These are phyloP conservation scores for Alligator mississippiensis DNA, from an alignment of 2,113 vertebrate species.

Conservation along the genomic window DNA sequence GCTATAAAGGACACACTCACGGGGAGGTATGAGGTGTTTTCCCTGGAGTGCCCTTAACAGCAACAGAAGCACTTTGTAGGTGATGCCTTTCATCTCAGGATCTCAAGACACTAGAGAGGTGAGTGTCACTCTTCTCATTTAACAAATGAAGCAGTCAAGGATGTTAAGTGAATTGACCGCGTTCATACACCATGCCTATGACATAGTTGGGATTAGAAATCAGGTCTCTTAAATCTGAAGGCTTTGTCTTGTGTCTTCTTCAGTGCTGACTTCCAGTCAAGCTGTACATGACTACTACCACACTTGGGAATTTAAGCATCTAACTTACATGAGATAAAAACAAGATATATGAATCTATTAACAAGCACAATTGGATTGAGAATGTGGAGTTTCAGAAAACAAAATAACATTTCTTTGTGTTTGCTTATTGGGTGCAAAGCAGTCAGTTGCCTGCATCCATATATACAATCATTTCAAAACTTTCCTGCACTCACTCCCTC, in stretches of 20 bases:
- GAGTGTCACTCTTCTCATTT: fast-evolving
- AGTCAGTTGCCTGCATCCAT: background rate
- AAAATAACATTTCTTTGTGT: background rate
- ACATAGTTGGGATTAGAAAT: background rate
- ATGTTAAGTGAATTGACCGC: background rate
- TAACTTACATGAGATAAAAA: background rate
- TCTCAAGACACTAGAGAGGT: background rate
- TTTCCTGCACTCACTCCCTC: background rate
- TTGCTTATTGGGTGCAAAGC: background rate
- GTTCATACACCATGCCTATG: background rate
- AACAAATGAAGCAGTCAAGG: background rate
- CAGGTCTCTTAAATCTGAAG: background rate
- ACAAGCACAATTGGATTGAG: background rate
- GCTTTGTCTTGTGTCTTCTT: background rate
- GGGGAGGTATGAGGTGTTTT: background rate
- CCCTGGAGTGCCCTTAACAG: background rate
- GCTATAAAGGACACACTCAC: background rate
- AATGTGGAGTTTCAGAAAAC: background rate
- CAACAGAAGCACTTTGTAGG: background rate
- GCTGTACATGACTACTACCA: background rate
- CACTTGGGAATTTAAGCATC: background rate
- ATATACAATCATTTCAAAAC: background rate
- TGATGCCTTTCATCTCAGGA: fast-evolving
- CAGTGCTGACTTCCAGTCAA: fast-evolving
- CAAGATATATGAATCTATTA: background rate